These are phyloP conservation scores for Eretmochelys imbricata DNA, from an alignment of 2,113 vertebrate species.

Conservation along the genomic window DNA sequence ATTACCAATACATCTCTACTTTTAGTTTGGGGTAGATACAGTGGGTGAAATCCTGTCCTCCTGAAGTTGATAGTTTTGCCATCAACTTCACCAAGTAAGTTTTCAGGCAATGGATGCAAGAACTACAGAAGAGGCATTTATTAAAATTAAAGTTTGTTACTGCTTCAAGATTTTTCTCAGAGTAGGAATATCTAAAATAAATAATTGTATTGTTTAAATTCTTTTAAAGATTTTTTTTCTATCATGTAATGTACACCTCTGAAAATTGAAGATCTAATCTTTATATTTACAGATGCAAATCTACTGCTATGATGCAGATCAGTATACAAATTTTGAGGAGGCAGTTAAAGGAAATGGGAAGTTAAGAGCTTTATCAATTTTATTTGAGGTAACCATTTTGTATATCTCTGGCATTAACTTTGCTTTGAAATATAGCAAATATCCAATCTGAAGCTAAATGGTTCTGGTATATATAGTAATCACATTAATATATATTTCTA, in stretches of 20 bases:
- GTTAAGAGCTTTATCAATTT: conserved; percentile 90
- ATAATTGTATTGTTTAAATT: not conserved
- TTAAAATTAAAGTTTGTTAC: not conserved
- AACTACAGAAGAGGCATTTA: not conserved
- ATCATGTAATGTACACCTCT: not conserved
- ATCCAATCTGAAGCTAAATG: conserved; percentile 24
- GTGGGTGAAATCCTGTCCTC: not conserved
- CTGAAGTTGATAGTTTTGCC: not conserved
- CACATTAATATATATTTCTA: conserved; percentile 7
- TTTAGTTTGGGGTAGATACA: not conserved
- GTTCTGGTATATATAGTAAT: not conserved
- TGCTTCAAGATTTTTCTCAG: not conserved
- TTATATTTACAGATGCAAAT: conserved; percentile 93
- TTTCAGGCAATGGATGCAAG: not conserved
- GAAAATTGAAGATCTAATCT: not conserved
- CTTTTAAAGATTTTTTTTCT: not conserved
- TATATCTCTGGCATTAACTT: conserved; percentile 29
- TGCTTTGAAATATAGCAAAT: conserved; percentile 26
- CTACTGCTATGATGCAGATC: conserved; percentile 89
- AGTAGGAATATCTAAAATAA: not conserved
- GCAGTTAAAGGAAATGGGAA: conserved; percentile 88
- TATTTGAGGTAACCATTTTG: conserved; percentile 90
- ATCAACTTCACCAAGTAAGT: not conserved
- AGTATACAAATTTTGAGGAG: conserved; percentile 87
- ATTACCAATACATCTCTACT: not conserved